phyloP scores from a whole-genome alignment of 2,113 vertebrate genomes.

The Vidua macroura region DNA sequence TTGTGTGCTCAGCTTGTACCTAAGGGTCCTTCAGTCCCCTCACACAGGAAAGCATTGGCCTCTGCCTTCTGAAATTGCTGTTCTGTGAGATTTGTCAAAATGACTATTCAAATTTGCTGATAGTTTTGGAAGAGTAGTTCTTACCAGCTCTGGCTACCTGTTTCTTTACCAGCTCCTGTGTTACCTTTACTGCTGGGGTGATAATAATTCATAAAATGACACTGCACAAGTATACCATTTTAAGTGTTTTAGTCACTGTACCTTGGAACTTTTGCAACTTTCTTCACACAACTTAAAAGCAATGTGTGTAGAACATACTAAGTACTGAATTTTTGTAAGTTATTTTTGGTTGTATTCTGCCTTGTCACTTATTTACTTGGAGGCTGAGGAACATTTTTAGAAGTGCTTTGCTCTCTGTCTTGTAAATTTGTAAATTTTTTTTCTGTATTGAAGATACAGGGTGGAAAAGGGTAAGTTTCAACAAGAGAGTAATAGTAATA shows the following conservation, averaged over 20 bases:
- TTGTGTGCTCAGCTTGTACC: not conserved
- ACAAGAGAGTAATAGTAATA: not conserved
- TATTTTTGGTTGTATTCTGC: slow-evolving; percentile 10
- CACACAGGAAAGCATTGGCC: accelerated
- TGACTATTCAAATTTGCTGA: not conserved
- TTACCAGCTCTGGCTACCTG: not conserved
- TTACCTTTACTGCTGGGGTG: not conserved
- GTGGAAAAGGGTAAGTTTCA: not conserved
- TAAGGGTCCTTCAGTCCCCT: not conserved
- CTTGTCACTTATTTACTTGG: slow-evolving; percentile 30
- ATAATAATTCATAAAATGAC: slow-evolving; percentile 14
- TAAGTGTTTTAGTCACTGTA: slow-evolving; percentile 32
- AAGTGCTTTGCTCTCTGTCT: not conserved
- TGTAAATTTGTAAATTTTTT: not conserved
- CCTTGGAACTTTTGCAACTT: slow-evolving; percentile 37
- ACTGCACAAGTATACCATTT: not conserved
- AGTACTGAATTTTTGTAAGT: not conserved
- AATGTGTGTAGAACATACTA: not conserved
- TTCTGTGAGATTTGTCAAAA: not conserved
- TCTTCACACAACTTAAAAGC: not conserved
- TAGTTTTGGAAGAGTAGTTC: not conserved
- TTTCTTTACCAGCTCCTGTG: not conserved
- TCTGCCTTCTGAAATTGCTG: accelerated
- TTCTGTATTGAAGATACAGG: not conserved
- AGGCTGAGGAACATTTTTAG: not conserved